Evolutionary conservation across 2,113 vertebrate species (phyloP), one percentile per base, ranked within the genome.

Genomic region (Varanus salvator): DNA sequence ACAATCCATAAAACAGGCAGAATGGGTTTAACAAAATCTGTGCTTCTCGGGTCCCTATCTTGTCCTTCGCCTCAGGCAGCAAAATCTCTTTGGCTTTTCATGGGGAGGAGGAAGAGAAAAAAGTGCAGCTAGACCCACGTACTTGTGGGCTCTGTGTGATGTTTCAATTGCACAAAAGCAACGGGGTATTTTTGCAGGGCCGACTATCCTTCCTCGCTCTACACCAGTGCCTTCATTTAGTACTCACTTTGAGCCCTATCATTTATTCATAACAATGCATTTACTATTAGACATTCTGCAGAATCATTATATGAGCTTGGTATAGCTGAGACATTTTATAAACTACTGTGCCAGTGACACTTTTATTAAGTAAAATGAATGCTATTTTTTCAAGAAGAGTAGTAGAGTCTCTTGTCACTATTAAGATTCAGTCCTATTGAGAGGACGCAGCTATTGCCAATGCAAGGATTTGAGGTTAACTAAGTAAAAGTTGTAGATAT

Each of bases 271-370:
- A 89, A 78, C 68, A 84, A 82, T 93, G 87, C 57, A 86, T 64
- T 93, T 94, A 88, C 66, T 29, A 91, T 94, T 94, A 94, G 85
- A 27, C 66, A 91, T 93, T 54, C 44, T 93, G 81, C 82, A 91
- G 8, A 82, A 95, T 85, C 93, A 85, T 90, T 93, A 89, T 89
- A 92, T 90, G 88, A 92, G 52, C 87, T 90, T 86, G 80, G 91
- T 92, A 89, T 91, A 87, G 80, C 88, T 86, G 92, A 95, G 95
- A 93, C 94, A 96, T 96, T 96, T 96, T 84, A 95, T 95, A 92
- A 96, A 94, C 94, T 93, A 91, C 94, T 96, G 94, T 92, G 94
- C 72, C 92, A 80, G n/a, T 95, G 95, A 94, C 96, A 95, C 78
- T 71, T 92, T 96, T 95, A 95, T 96, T 96, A 96, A 95, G 92